Base-by-base conservation (phyloP, 2,888 invertebrate species). In the Chouioia cunea region DNA sequence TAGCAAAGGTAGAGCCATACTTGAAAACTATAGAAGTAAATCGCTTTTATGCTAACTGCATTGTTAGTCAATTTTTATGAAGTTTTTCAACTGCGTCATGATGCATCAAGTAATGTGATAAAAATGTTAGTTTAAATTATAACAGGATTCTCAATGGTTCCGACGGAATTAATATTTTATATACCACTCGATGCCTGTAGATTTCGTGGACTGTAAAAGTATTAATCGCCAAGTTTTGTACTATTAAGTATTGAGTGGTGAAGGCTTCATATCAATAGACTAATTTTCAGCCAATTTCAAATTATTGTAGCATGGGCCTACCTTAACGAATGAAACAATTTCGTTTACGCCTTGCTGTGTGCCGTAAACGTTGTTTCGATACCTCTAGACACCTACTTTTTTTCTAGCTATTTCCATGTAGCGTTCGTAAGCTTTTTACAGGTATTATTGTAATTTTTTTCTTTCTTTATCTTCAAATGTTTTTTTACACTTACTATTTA, bases 401-500 rank as follows among this genome's bases (percentile, higher is more conserved):
- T 73, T 76, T 75, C 72, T 65, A 69, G 74, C 65, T 73, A 73
- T 56, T 73, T 76, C 75, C 65, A 62, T 73, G 68, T 69, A 64
- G 71, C 69, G 69, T n/a, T 70, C 14, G 50, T 60, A 70, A 67
- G 50, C 64, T 69, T 66, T 27, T 22, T 69, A 54, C 66, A 65
- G 50, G 15, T 65, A 65, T 60, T 52, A 48, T 62, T 69, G 58
- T 58, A 48, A 70, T 73, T 70, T 70, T 71, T 71, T 73, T 72
- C 69, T 75, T 73, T 71, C 60, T 71, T 73, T 71, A 65, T 71
- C 73, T 71, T 75, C 73, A 65, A 48, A 64, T 65, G 43, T 44
- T 63, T 67, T 71, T 76, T 70, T 73, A 75, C 63, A 73, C 73
- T 71, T 74, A 78, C 72, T 76, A 76, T 77, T 77, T 75, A 76